Base-by-base conservation (phyloP, 2,888 invertebrate species). In the Xestia c-nigrum region DNA sequence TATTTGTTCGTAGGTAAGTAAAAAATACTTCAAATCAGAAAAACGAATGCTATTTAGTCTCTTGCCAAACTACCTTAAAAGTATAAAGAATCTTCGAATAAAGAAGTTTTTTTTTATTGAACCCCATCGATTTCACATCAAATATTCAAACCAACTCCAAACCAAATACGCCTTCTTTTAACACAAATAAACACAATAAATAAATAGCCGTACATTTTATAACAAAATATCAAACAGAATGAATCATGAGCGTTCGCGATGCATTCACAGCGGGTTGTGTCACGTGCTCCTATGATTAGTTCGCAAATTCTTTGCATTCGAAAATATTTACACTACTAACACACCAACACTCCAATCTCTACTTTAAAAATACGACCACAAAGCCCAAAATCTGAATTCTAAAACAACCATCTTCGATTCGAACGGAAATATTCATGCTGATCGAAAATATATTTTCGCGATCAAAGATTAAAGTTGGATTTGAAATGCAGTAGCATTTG, bases 241-340 rank as follows among this genome's bases (percentile, higher is more conserved):
- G 86, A 90, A 86, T 88, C 87, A 89, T 87, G 87, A 85, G 78
- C 78, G 77, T 87, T 80, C 82, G 76, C 84, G 80, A 91, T 90
- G 74, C 78, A 80, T 80, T 84, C 89, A 81, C 91, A 90, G 90
- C 90, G 84, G 88, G 91, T 72, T 61, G 43, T 68, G 89, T 82
- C 95, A 95, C 96, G 96, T 95, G 95, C 84, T 93, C 83, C 78
- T 91, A 93, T 94, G 94, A 96, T 96, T 95, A 94, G 93, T 94
- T 94, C 90, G 83, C 88, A 90, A 90, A 93, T 92, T 92, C 91
- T 91, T 92, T 91, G 89, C 90, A 90, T 91, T 88, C 12, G 74
- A 88, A 85, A 88, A 89, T 88, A 87, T 88, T 86, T 84, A 85
- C 76, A 79, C 79, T 76, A 74, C n/a, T 12, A 43, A 61, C 9